These are phyloP conservation scores for Xiphophorus birchmanni DNA, from an alignment of 2,797 vertebrate genomes.

Conservation along the genomic window DNA sequence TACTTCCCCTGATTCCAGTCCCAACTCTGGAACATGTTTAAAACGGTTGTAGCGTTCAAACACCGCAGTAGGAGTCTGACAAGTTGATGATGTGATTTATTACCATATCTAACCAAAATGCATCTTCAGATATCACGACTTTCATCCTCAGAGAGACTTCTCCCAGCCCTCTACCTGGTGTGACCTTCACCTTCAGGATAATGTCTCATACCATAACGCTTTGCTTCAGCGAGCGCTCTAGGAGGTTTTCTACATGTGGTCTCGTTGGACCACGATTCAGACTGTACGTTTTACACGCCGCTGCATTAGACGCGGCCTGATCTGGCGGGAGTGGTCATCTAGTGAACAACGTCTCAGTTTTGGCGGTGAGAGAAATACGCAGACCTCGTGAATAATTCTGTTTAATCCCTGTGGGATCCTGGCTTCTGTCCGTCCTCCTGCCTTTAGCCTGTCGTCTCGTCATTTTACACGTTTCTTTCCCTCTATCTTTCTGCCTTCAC, in stretches of 20 bases:
- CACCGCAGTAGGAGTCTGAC: background rate
- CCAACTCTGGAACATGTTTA: background rate
- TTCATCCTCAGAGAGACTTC: constrained; percentile 14
- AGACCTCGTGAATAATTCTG: constrained; percentile 77
- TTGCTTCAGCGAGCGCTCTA: constrained; percentile 55
- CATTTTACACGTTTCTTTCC: constrained; percentile 20
- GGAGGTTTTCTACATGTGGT: constrained; percentile 36
- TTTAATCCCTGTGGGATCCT: constrained; percentile 57
- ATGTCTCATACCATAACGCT: constrained; percentile 55
- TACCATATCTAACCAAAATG: background rate
- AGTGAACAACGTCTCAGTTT: constrained; percentile 45
- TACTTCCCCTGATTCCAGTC: background rate
- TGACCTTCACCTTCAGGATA: constrained; percentile 45
- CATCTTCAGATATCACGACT: background rate
- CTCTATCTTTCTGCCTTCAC: constrained; percentile 39
- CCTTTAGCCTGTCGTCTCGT: constrained; percentile 45
- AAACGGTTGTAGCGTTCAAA: background rate
- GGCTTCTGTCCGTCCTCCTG: constrained; percentile 9
- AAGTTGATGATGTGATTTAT: background rate
- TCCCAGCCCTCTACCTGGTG: constrained; percentile 40
- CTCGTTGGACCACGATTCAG: constrained; percentile 22
- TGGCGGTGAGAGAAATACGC: constrained; percentile 63
- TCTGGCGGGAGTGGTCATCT: constrained; percentile 56
- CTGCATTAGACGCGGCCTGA: constrained; percentile 47
- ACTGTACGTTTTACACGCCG: constrained; percentile 27